A percentile compares a stretch with the other conserved stretches of the same genome.
These are phyloP conservation scores for Tipula unca DNA, from an alignment of 2,888 invertebrate genomes.

Conservation along the genomic window DNA sequence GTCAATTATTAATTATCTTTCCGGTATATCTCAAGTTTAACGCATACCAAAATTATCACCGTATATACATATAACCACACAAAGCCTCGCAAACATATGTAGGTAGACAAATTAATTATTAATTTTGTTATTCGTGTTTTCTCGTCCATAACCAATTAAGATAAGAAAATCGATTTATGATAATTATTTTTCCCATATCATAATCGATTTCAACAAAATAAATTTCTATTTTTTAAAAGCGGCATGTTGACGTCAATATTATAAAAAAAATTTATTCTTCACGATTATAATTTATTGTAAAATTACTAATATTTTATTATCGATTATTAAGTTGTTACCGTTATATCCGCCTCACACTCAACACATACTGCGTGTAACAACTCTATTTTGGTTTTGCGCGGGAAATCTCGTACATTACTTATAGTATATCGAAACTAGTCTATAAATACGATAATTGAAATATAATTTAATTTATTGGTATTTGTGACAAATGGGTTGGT, in stretches of 20 bases:
- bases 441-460: not conserved
- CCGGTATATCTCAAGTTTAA: not conserved
- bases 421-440: not conserved
- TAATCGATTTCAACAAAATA: not conserved
- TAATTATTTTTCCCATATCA: not conserved
- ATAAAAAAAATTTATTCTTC: not conserved
- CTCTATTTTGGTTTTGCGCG: not conserved
- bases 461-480: not conserved
- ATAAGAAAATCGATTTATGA: slow-evolving; percentile 8
- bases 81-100: not conserved
- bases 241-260: not conserved
- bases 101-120: slow-evolving; percentile 1
- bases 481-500: not conserved
- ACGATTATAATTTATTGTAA: not conserved
- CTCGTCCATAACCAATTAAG: not conserved
- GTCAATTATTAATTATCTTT: not conserved
- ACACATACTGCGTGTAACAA: not conserved
- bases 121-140: not conserved
- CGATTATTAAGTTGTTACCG: not conserved
- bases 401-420: not conserved
- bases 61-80: not conserved
- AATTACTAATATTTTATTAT: not conserved
- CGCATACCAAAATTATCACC: not conserved
- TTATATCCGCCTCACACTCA: not conserved
- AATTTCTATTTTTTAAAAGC: not conserved